These are phyloP conservation scores for Anolis apletophallus DNA, from an alignment of 2,797 vertebrate species.

Conservation along the genomic window DNA sequence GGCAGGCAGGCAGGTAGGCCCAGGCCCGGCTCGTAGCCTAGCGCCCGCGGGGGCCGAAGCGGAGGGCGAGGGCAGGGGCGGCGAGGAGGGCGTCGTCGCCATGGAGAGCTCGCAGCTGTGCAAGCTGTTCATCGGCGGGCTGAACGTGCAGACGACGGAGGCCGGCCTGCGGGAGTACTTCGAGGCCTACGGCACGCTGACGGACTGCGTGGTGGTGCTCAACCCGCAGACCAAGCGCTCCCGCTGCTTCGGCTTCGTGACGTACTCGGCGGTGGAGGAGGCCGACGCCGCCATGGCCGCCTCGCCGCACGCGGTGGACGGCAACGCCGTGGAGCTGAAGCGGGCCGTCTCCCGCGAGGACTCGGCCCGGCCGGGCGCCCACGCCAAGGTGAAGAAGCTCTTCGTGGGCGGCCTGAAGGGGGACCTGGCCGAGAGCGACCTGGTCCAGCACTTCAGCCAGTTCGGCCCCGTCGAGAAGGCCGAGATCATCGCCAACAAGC, in stretches of 20 bases:
- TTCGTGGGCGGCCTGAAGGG: constrained; percentile 94
- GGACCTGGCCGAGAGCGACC: constrained; percentile 89
- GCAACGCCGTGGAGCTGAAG: constrained; percentile 94
- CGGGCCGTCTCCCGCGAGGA: constrained; percentile 97
- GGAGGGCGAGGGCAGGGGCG: constrained; percentile 60
- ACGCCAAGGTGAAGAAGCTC: constrained; percentile 98
- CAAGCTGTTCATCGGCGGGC: constrained; percentile 96
- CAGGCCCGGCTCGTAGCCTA: constrained; percentile 19
- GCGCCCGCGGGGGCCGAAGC: constrained; percentile 26
- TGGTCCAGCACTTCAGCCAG: constrained; percentile 89
- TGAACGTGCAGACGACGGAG: constrained; percentile 97
- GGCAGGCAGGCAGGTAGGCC: too few species aligned
- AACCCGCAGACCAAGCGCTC: constrained; percentile 96
- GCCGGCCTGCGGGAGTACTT: constrained; percentile 94
- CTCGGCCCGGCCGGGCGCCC: constrained; percentile 92
- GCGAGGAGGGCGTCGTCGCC: constrained; percentile 64
- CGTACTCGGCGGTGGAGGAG: constrained; percentile 93
- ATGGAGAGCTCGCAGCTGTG: constrained; percentile 94
- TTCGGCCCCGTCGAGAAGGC: constrained; percentile 95
- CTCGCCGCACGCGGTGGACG: constrained; percentile 95
- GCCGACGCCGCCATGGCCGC: constrained; percentile 94
- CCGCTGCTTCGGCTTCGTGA: constrained; percentile 97
- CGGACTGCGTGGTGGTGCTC: constrained; percentile 96
- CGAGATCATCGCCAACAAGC: constrained; percentile 97
- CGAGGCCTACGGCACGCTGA: constrained; percentile 92